Percentiles rank a stretch among this genome's conserved stretches.
Evolutionary conservation across 37 sponge, comb jelly and placozoan genomes (phyloP).

Genomic region (Dysidea cf. avara): DNA sequence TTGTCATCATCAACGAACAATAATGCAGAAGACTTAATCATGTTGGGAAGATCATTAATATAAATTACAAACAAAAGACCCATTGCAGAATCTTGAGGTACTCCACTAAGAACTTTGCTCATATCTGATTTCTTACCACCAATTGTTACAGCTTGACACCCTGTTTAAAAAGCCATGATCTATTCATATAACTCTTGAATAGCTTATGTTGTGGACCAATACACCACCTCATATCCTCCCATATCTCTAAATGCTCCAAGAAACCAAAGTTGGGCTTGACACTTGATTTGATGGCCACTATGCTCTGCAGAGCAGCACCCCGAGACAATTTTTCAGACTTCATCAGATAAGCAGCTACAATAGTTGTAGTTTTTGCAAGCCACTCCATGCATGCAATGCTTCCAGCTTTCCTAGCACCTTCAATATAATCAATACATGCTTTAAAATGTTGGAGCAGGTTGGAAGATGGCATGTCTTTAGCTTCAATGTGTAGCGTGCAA

Average conservation of each 20-base stretch:
- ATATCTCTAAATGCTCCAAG: slow-evolving; percentile 70
- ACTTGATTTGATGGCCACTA: slow-evolving; percentile 48
- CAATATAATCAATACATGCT: slow-evolving; percentile 51
- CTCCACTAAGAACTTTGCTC: too few relatives aligned
- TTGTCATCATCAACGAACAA: too few relatives aligned
- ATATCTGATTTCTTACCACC: too few relatives aligned
- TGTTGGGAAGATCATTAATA: too few relatives aligned
- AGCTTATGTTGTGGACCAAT: slow-evolving; percentile 34
- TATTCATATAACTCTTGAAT: slow-evolving; percentile 55
- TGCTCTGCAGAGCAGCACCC: slow-evolving; percentile 9
- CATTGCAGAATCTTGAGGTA: too few relatives aligned
- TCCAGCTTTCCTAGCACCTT: slow-evolving; percentile 34
- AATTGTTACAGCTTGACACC: too few relatives aligned
- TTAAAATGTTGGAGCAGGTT: slow-evolving; percentile 60
- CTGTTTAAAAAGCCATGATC: too few relatives aligned
- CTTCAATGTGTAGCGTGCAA: slow-evolving; percentile 16
- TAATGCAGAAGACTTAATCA: too few relatives aligned
- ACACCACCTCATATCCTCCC: slow-evolving; percentile 66
- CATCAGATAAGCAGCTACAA: slow-evolving; percentile 83
- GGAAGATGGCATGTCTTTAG: slow-evolving; percentile 37
- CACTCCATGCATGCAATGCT: slow-evolving; percentile 62
- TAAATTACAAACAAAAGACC: too few relatives aligned
- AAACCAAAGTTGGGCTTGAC: slow-evolving; percentile 82
- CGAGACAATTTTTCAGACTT: slow-evolving; percentile 32
- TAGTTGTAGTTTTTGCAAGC: slow-evolving; percentile 78